These are phyloP conservation scores for Chironomus striatipennis DNA, from an alignment of 1,140 invertebrate genomes.

Conservation along the genomic window DNA sequence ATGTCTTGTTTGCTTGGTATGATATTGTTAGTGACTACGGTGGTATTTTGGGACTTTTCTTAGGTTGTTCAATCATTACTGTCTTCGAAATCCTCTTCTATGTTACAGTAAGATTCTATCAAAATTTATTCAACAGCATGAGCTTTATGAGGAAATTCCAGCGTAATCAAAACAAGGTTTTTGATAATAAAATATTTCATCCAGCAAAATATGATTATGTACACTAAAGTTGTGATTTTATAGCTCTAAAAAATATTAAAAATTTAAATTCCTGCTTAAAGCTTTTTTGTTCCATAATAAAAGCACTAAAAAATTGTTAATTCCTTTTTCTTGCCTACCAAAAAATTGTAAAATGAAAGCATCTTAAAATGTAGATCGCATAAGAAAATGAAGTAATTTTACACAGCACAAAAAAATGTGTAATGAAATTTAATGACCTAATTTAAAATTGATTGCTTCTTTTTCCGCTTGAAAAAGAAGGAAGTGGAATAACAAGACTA, in stretches of 20 bases:
- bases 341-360: no score
- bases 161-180: neutral
- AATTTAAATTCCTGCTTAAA: no score
- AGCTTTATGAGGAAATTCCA: neutral
- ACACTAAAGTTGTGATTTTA: neutral
- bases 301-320: no score
- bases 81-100: neutral
- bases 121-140: neutral
- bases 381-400: slow-evolving; percentile 3
- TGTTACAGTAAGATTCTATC: neutral
- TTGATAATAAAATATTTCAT: neutral
- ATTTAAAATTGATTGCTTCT: slow-evolving; percentile 21
- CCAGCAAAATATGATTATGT: neutral
- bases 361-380: no score
- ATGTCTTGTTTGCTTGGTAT: slow-evolving; percentile 4
- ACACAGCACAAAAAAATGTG: neutral
- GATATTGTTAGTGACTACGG: neutral
- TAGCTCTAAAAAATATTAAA: no score
- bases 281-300: no score
- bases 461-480: slow-evolving; percentile 1
- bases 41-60: neutral
- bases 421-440: slow-evolving; percentile 23
- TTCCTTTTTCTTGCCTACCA: no score
- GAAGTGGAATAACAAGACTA: neutral
- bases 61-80: neutral